Base-by-base conservation (phyloP, 2,113 vertebrate genomes). In the Orthonyx spaldingii region DNA sequence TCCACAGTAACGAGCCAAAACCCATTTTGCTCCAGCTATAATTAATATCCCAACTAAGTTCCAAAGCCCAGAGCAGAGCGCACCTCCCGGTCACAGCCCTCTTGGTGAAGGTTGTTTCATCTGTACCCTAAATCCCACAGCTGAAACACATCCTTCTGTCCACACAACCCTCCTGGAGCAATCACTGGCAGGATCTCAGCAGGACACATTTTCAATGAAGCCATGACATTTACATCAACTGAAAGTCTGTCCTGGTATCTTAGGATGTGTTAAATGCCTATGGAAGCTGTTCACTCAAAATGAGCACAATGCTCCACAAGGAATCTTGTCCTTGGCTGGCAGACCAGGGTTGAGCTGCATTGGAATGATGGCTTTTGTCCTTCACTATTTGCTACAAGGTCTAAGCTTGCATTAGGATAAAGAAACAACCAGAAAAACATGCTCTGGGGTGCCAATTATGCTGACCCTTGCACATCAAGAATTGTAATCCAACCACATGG, bases 1-100 rank as follows among this genome's bases (percentile, higher is more conserved):
- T 83, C 82, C 66, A 66, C 55, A 87, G 74, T 72, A 94, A 89
- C 0, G 8, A 90, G 79, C 42, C 59, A 90, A 87, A 94, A 39
- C 42, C 94, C 81, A 87, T 95, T 94, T 88, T 85, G 42, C 52
- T 77, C 47, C 35, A 72, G 82, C 78, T 91, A 37, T 59, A 89
- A 91, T 93, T 96, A 96, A 94, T 89, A 95, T 39, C 39, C 26
- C 84, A 93, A 84, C 23, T n/a, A 90, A 80, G 64, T 91, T 90
- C 69, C 78, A 88, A 96, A 93, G 64, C 90, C 79, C 66, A 94
- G 39, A 91, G 30, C 63, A 85, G 63, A 96, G 19, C 83, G 71
- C 24, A 95, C 79, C 87, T 90, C 52, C 79, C 95, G 91, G 90
- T 70, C 85, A 94, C 52, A 94, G 64, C 14, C n/a, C 39, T 75